A percentile compares a stretch with the other conserved stretches of the same genome.
Evolutionary conservation across 2,888 invertebrate species (phyloP).

Genomic region (Chydorus sphaericus): DNA sequence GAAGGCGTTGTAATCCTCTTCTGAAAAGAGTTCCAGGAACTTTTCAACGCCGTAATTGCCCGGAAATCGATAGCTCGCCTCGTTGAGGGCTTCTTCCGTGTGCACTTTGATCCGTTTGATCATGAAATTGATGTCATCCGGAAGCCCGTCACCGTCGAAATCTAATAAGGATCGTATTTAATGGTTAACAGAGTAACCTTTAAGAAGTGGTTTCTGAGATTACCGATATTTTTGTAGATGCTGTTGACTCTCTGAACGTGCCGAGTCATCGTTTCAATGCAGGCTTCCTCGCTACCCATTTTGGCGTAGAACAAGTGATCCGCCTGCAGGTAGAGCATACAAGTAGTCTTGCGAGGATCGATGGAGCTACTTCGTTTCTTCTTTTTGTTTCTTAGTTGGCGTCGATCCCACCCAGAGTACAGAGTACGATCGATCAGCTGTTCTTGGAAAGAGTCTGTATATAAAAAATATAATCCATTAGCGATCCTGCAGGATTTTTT

Average conservation of each 20-base stretch:
- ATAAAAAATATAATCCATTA: no score
- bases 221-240: constrained; percentile 30
- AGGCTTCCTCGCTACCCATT: constrained; percentile 84
- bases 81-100: constrained; percentile 66
- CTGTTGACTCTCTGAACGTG: constrained; percentile 82
- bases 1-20: constrained; percentile 95
- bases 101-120: constrained; percentile 91
- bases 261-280: constrained; percentile 86
- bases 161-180: constrained; percentile 40
- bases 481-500: no score
- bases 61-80: constrained; percentile 74
- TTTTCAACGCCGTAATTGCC: constrained; percentile 97
- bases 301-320: constrained; percentile 91
- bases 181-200: no score
- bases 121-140: constrained; percentile 89
- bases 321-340: constrained; percentile 88
- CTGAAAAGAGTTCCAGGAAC: constrained; percentile 92
- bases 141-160: constrained; percentile 80
- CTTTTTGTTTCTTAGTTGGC: background rate
- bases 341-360: constrained; percentile 79
- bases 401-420: constrained; percentile 41
- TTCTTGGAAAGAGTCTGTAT: no score
- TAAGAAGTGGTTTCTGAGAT: constrained; percentile 16
- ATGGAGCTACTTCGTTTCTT: constrained; percentile 33
- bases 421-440: constrained; percentile 37